A percentile compares a stretch with the other conserved stretches of the same genome.
Conservation (phyloP, 2,888 invertebrate genomes). For the Athalia cordata region DNA sequence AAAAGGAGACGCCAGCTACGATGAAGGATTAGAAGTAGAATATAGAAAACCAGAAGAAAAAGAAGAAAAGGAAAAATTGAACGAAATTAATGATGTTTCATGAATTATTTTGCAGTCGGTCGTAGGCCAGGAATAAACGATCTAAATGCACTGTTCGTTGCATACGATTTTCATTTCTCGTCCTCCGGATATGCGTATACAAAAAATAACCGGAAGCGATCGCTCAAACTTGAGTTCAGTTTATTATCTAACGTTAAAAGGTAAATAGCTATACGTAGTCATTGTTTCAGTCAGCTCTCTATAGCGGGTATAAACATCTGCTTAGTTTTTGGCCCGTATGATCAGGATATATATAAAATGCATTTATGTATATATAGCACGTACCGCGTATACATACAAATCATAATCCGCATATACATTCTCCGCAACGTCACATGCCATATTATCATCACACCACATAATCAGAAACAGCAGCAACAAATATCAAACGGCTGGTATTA, state of each 20-base stretch:
- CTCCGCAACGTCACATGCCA: no score
- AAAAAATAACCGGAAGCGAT: background rate
- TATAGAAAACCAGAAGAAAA: no score
- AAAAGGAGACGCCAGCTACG: no score
- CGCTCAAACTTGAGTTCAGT: background rate
- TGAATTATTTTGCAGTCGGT: no score
- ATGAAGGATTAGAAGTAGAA: no score
- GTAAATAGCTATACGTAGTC: background rate
- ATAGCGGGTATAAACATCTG: background rate
- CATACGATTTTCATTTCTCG: background rate
- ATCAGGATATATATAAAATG: no score
- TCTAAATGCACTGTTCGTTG: background rate
- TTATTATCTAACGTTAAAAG: background rate
- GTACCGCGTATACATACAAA: background rate
- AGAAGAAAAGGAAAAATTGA: no score
- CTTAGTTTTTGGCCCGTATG: background rate
- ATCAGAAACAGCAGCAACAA: background rate
- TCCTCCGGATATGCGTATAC: background rate
- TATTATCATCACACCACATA: background rate
- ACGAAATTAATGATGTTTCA: no score
- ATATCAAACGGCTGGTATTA: background rate
- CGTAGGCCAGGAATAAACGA: no score
- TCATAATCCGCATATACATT: background rate
- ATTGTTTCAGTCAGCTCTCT: constrained; percentile 13
- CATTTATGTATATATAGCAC: no score